Evolutionary conservation across 2,888 invertebrate genomes (phyloP).

Genomic region (Drosophila mimetica): DNA sequence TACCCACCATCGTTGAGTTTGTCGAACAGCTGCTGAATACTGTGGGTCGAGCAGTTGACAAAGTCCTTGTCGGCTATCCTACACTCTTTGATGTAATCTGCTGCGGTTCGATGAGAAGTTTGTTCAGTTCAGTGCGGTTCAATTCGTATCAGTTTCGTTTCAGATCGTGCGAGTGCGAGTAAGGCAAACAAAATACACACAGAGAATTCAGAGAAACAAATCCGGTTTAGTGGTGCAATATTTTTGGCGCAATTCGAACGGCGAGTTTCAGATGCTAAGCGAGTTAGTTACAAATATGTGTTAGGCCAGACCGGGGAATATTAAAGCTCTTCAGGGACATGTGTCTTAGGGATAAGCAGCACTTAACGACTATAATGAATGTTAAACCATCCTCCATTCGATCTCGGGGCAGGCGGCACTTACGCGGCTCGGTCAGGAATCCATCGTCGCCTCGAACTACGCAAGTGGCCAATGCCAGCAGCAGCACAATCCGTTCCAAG

Average conservation of each 20-base stretch:
- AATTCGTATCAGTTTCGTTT: conserved; percentile 27
- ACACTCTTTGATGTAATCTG: conserved; percentile 89
- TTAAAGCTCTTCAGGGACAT: not conserved
- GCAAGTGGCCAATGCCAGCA: conserved; percentile 36
- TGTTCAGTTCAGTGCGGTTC: conserved; percentile 44
- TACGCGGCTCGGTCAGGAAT: conserved; percentile 80
- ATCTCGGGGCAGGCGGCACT: conserved; percentile 65
- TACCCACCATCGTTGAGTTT: conserved; percentile 87
- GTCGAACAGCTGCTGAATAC: conserved; percentile 89
- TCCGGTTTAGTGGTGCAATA: conserved; percentile 70
- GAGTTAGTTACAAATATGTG: conserved; percentile 63
- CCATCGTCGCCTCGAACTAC: conserved; percentile 57
- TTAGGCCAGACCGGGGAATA: conserved; percentile 1
- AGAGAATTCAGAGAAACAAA: conserved; percentile 60
- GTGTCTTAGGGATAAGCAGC: not conserved
- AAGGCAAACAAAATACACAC: conserved; percentile 42
- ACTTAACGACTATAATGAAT: not conserved
- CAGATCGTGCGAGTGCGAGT: conserved; percentile 10
- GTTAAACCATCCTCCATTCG: not conserved
- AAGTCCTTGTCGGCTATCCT: conserved; percentile 87
- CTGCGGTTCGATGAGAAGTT: conserved; percentile 84
- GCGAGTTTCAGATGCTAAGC: conserved; percentile 27
- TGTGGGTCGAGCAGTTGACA: conserved; percentile 88
- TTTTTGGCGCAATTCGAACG: conserved; percentile 38
- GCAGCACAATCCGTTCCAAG: conserved; percentile 30